Evolutionary conservation across 2,888 invertebrate species (phyloP), one percentile per base, ranked within the genome.

Genomic region (Leptopilina syphax): DNA sequence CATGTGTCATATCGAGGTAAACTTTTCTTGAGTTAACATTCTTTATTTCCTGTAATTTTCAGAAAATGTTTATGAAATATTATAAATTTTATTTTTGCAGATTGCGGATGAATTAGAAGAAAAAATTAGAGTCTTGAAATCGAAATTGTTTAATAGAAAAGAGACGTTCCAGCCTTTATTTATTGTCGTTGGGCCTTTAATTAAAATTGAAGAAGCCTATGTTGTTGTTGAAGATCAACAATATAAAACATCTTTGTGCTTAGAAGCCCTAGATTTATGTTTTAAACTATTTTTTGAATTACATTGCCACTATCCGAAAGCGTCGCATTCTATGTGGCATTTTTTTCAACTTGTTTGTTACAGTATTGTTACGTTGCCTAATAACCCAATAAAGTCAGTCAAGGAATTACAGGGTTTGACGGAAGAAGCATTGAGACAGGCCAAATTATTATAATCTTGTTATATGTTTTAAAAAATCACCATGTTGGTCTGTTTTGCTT

Each of bases 101-200:
- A 66, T 60, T 63, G 18, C 44, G 57, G 63, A 54, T 3, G 76
- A 79, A 63, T 67, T 66, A 67, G 7, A 76, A 13, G 47, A 44
- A 12, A 44, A 18, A 66, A 44, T 79, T 41, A 47, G 57, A 13
- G 67, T 76, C 12, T 10, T 63, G 7, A 79, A 79, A 50, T 27
- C 77, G 65, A 79, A 77, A 7, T 68, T 79, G 1, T 66, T n/a
- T n/a, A 47, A 18, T 27, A 79, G 57, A 24, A 67, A 65, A 34
- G 47, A 34, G 24, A 70, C 79, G 10, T 63, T 79, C 34, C 79
- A 79, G 12, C 79, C 79, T n/a, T 34, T 77, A 54, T 68, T 77
- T 1, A 7, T 79, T 9, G 8, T 77, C 41, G 13, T 67, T 6
- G 79, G 79, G 10, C 13, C n/a, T 9, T 65, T 79, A 47, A 63